Base-by-base conservation (phyloP, 2,888 invertebrate species). In the Esperia sulphurella region DNA sequence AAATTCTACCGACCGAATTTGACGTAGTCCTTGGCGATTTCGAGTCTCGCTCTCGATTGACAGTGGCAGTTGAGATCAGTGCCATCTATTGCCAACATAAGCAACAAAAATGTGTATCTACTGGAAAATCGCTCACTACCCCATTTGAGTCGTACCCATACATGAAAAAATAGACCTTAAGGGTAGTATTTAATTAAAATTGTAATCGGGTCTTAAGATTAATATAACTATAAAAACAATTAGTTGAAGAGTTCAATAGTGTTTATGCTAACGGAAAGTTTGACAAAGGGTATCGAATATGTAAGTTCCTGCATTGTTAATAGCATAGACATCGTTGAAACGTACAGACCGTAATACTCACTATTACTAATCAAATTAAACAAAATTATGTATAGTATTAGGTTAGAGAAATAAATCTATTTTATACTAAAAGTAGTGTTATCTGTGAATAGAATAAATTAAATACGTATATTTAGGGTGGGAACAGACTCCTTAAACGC, bases 321-420 rank as follows among this genome's bases (percentile, higher is more conserved):
- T 44, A 48, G 50, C 50, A 54, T 60, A 41, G 52, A 51, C 55
- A 59, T 52, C 43, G 43, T 65, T 62, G 63, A 59, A 55, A 52
- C 53, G n/a, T 10, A 50, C 52, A 46, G 28, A 38, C 33, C 46
- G 29, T 49, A 56, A 83, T 84, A 83, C 83, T 83, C 82, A 63
- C 50, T 48, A 69, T 65, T 64, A 67, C 59, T 41, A 50, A 51
- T 53, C 56, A 61, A 21, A 58, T 45, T 59, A 55, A 56, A 51
- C 55, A 52, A 54, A 59, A 65, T 61, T 65, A 70, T 77, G 72
- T 81, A 80, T 78, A 79, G 74, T 69, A 68, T 62, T 79, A 77
- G 77, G 73, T 69, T 84, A 85, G 77, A 74, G 51, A 80, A 79
- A 82, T 75, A 78, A 78, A 82, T 82, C 83, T 88, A 87, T 88